These are phyloP conservation scores for Nymphalis urticae DNA, from an alignment of 2,888 invertebrate species.

Conservation along the genomic window DNA sequence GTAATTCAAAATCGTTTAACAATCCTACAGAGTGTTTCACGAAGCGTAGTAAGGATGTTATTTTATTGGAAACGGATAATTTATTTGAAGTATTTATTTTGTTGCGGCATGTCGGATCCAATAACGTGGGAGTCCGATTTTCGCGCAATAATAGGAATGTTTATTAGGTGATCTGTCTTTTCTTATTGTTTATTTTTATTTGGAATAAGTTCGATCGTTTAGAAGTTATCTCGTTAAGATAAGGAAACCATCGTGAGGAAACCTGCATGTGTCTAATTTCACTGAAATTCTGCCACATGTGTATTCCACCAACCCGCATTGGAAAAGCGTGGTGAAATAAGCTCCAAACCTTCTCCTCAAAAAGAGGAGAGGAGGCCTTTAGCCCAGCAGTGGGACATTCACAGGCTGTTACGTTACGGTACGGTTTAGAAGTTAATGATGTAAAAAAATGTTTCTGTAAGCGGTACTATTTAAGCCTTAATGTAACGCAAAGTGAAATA, in stretches of 20 bases:
- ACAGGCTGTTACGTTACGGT: too few species aligned
- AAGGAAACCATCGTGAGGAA: too few species aligned
- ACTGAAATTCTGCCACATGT: too few species aligned
- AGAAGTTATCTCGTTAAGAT: too few species aligned
- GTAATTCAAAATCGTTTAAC: slow-evolving; percentile 46
- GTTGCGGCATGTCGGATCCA: slow-evolving; percentile 66
- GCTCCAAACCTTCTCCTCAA: too few species aligned
- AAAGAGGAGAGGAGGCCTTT: too few species aligned
- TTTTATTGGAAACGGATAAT: slow-evolving; percentile 80
- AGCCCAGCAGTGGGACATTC: too few species aligned
- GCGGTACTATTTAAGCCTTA: background rate
- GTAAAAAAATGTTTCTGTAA: too few species aligned
- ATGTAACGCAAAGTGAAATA: background rate
- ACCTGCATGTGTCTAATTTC: too few species aligned
- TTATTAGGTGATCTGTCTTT: slow-evolving; percentile 49
- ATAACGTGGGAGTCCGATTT: slow-evolving; percentile 64
- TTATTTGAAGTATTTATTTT: slow-evolving; percentile 78
- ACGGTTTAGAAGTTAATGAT: background rate
- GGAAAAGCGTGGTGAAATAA: too few species aligned
- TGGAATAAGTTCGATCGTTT: background rate
- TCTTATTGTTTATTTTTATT: slow-evolving; percentile 21
- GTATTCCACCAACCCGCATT: too few species aligned
- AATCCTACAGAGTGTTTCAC: slow-evolving; percentile 43
- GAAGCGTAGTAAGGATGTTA: slow-evolving; percentile 65
- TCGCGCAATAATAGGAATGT: slow-evolving; percentile 45